Base-by-base conservation (phyloP, 2,888 invertebrate species). In the Apoderus coryli region DNA sequence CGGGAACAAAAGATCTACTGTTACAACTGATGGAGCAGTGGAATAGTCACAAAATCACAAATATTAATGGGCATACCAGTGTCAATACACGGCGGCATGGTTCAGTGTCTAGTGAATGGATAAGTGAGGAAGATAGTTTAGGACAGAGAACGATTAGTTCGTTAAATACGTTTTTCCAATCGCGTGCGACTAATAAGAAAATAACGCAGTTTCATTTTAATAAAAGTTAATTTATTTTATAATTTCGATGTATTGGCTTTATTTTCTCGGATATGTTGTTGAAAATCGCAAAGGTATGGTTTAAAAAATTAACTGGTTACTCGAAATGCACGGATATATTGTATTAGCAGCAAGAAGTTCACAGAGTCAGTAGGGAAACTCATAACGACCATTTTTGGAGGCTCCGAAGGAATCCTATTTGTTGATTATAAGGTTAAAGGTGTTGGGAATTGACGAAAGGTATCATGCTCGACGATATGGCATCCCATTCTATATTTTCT, bases 71-170 rank as follows among this genome's bases (percentile, higher is more conserved):
- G n/a, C 65, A 61, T 52, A 40, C 61, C 56, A 45, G 61, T 3
- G 46, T 42, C n/a, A 67, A 69, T 0, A 65, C 63, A 11, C 67
- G 69, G 0, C 49, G 67, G 22, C 76, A 77, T 43, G 76, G 77
- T 46, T 80, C 80, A 10, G 69, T 82, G 42, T 80, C 81, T 14
- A 60, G 76, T 29, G 81, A 81, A 46, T 80, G 76, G 72, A n/a
- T n/a, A n/a, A 72, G 74, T 14, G 69, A 76, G 6, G 69, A 72
- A 12, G 76, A 79, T 43, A 71, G 72, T 37, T 60, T 82, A 29
- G 80, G 78, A 19, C 76, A 81, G 48, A 71, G 68, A 44, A 77
- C 82, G 5, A 80, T 84, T 64, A 79, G 76, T 43, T 81, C 82
- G 32, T 64, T 82, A 25, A 80, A 82, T 43, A 76, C 76, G 32